Conservation (phyloP, 1,140 invertebrate species). For the Drosophila suzukii region DNA sequence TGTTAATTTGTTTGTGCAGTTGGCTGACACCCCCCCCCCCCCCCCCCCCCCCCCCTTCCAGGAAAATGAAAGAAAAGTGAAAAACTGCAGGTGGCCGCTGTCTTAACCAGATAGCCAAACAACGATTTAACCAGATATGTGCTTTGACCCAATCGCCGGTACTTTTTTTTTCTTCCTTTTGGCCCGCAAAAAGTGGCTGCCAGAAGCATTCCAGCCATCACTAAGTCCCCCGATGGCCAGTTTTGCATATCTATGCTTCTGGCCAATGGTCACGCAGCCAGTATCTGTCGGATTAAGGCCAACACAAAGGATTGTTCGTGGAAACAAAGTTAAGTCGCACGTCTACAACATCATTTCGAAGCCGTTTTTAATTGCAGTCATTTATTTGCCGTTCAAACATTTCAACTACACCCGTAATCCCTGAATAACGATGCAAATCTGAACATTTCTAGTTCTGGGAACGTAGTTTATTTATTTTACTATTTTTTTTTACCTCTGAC, state of each 20-base stretch:
- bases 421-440: neutral
- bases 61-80: neutral
- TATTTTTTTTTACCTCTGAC: too few species aligned
- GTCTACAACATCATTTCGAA: neutral
- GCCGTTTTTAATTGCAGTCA: neutral
- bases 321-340: too few species aligned
- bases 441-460: too few species aligned
- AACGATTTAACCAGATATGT: slow-evolving; percentile 4
- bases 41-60: too few species aligned
- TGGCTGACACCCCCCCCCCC: too few species aligned
- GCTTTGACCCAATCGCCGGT: neutral
- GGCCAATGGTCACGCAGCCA: neutral
- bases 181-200: too few species aligned
- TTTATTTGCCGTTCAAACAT: neutral
- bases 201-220: slow-evolving; percentile 7
- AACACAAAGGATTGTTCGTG: neutral
- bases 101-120: slow-evolving; percentile 11
- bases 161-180: neutral
- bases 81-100: slow-evolving; percentile 20
- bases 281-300: neutral
- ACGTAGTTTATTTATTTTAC: too few species aligned
- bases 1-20: slow-evolving; percentile 4
- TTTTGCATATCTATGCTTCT: slow-evolving; percentile 17
- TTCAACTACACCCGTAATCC: neutral
- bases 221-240: slow-evolving; percentile 2